Evolutionary conservation across 2,888 invertebrate species (phyloP), one percentile per base, ranked within the genome.

Genomic region (Dryococelus australis): DNA sequence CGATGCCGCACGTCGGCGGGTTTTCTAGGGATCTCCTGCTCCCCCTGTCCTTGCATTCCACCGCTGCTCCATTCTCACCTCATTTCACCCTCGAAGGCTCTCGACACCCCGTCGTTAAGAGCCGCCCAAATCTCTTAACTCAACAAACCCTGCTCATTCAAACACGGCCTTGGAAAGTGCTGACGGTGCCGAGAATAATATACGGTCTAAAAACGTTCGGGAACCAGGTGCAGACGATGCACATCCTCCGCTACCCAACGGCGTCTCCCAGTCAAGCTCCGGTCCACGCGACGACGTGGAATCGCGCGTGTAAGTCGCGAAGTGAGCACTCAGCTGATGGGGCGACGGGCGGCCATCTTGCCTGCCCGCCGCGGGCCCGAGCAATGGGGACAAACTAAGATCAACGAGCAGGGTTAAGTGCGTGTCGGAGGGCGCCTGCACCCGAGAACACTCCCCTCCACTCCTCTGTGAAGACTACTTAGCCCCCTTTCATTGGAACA

Each of bases 341-440:
- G 13, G 24, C 65, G 20, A 8, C 13, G 8, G n/a, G 65, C 65
- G 65, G 65, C 65, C 65, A 65, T 65, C 65, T 65, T 65, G 65
- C 65, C 47, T 16, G 47, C 47, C 16, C 47, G 65, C 2, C 65
- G 65, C 65, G 13, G n/a, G 65, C 1, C 65, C 65, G 65, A 28
- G 65, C 79, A 87, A 87, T 87, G 79, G 28, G 43, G 79, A 87
- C 79, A 87, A 87, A 87, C 80, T 47, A 87, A 85, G 87, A 87
- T 87, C 87, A 87, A 87, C 87, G 53, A 87, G 85, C 87, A 53
- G 81, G 87, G 87, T 87, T 87, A 87, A 87, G 81, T 87, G 84
- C 51, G 65, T 65, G 65, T 65, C 65, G 65, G 65, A 65, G 65
- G 65, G 65, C 65, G 65, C 53, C n/a, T 20, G 65, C 65, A 9